These are phyloP conservation scores for Talpa occidentalis DNA, from an alignment of 2,113 vertebrate species.

Conservation along the genomic window DNA sequence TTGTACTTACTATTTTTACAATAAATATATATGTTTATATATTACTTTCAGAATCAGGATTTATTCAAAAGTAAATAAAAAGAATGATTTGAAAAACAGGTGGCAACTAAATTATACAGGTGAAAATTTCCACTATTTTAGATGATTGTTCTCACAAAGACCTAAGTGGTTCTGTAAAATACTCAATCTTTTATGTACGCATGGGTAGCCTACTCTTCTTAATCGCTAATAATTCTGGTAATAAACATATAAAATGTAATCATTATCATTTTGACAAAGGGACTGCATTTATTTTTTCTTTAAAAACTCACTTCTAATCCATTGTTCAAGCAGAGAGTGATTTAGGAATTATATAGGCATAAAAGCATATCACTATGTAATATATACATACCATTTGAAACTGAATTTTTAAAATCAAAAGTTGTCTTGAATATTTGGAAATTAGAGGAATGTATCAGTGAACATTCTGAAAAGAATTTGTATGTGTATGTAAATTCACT, in stretches of 20 bases:
- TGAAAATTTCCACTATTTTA: neutral
- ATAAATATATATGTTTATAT: neutral
- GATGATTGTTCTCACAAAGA: neutral
- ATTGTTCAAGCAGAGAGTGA: neutral
- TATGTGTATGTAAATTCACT: neutral
- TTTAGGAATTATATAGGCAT: neutral
- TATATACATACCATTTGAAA: conserved; percentile 1
- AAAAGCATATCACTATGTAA: neutral
- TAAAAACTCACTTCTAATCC: neutral
- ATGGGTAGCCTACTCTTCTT: neutral
- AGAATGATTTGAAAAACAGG: neutral
- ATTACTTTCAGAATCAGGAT: neutral
- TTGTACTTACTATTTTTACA: neutral
- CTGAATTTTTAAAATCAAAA: neutral
- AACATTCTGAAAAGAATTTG: conserved; percentile 9
- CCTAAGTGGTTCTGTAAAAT: neutral
- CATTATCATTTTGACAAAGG: neutral
- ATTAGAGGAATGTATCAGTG: neutral
- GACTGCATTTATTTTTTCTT: neutral
- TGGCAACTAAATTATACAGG: neutral
- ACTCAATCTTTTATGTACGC: neutral
- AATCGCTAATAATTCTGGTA: neutral
- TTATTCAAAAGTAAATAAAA: neutral
- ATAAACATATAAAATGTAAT: neutral
- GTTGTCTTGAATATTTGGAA: neutral